Percentiles rank a stretch among this genome's conserved stretches.
phyloP scores from a whole-genome alignment of 2,888 invertebrate species.

The Lamellibrachia columna region DNA sequence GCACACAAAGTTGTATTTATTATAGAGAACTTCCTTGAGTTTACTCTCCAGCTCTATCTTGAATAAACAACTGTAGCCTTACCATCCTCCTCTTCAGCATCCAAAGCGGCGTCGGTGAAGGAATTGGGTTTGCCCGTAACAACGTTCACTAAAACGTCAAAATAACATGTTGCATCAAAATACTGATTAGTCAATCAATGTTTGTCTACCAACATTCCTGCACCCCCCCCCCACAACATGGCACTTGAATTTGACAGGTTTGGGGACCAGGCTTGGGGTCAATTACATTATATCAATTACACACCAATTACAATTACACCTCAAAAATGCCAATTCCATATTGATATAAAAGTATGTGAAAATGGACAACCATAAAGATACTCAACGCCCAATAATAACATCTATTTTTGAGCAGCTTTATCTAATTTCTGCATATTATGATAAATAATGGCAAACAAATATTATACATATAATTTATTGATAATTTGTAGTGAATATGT shows the following conservation, averaged over 20 bases:
- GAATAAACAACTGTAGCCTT: neutral
- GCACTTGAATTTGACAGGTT: neutral
- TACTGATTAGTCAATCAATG: conserved; percentile 47
- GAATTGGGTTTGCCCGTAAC: conserved; percentile 25
- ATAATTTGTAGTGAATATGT: no score
- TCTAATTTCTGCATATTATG: no score
- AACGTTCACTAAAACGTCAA: conserved; percentile 20
- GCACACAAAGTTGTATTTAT: no score
- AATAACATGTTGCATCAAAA: neutral
- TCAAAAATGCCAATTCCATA: no score
- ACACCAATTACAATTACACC: no score
- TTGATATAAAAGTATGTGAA: no score
- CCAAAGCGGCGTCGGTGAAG: conserved; percentile 22
- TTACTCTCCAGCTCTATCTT: neutral
- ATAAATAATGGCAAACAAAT: no score
- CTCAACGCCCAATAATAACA: no score
- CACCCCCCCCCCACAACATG: neutral
- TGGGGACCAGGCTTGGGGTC: neutral
- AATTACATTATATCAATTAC: no score
- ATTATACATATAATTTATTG: no score
- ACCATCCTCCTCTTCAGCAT: conserved; percentile 25
- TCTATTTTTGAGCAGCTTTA: no score
- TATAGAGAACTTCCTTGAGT: neutral
- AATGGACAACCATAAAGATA: no score
- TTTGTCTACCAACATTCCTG: neutral